Base-by-base conservation (phyloP, 2,888 invertebrate species). In the Meta bourneti region DNA sequence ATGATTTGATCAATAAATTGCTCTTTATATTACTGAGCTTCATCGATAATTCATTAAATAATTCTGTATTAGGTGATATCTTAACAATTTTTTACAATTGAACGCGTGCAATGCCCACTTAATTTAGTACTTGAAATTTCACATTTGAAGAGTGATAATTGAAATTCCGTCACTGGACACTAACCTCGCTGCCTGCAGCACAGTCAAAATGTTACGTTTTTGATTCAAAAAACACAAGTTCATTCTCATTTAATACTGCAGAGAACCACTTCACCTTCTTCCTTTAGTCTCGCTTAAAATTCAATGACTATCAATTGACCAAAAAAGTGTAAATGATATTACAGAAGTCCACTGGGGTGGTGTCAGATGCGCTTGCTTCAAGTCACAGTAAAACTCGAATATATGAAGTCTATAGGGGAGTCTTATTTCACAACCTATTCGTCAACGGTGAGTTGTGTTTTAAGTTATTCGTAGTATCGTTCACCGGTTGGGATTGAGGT, bases 381-480 rank as follows among this genome's bases (percentile, higher is more conserved):
- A n/a, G n/a, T 51, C 75, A 75, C 75, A 75, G 13, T 11, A 11
- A 34, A 75, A 19, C 49, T 34, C 49, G 75, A 75, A 48, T 19
- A 48, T 75, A 34, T 20, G 34, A 8, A 7, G 13, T 52, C 51
- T 72, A 52, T 52, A 82, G 52, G 13, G 9, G 19, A 19, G 34
- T 19, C n/a, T 16, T 52, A 34, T 75, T 19, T 89, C 89, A 89
- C 84, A 83, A 83, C 61, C 78, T 70, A 49, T 89, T 78, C 49
- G 79, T 89, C 48, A 77, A 71, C 51, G 89, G 72, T 52, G 70
- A 71, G 48, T n/a, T 80, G 52, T 70, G 86, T 52, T 77, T 78
- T 79, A 87, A 87, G 51, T 86, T 86, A 72, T 72, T 79, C 48
- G 54, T 69, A n/a, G 16, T 71, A 20, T 90, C 79, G 48, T 61